Evolutionary conservation across 2,797 vertebrate species (phyloP).

Genomic region (Pangasius mekongensis): DNA sequence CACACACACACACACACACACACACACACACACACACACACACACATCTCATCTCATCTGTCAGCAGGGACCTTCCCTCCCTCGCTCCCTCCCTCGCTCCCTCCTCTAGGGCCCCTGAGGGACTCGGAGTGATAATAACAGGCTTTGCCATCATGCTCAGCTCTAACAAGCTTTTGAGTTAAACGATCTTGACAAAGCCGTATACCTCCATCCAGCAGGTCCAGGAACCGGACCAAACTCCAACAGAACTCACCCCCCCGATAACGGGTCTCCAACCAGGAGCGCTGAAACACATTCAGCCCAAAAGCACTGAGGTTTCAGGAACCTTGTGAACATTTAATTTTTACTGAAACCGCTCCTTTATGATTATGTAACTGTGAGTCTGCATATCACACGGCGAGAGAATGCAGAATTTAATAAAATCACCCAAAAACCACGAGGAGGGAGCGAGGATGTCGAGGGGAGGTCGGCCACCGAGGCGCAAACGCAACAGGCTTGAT

Average conservation of each 20-base stretch:
- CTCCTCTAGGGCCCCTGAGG: conserved; percentile 40
- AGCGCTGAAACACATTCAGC: background rate
- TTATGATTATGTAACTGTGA: background rate
- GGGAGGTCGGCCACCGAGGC: background rate
- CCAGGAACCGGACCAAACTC: background rate
- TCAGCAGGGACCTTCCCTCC: conserved; percentile 35
- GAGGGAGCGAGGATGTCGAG: background rate
- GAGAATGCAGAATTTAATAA: background rate
- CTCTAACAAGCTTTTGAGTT: conserved; percentile 29
- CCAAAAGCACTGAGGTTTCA: background rate
- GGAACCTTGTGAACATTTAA: background rate
- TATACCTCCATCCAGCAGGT: conserved; percentile 8
- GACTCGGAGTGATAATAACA: conserved; percentile 41
- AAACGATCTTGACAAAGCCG: background rate
- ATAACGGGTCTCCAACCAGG: background rate
- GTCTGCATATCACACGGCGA: background rate
- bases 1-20: conserved; percentile 42
- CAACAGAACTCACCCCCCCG: background rate
- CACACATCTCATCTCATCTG: conserved; percentile 46
- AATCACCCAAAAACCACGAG: background rate
- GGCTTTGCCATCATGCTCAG: background rate
- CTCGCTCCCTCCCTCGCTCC: background rate
- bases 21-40: conserved; percentile 27
- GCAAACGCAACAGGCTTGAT: background rate
- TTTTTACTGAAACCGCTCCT: background rate